Conservation (phyloP, 2,797 vertebrate genomes). For the Todus mexicanus region DNA sequence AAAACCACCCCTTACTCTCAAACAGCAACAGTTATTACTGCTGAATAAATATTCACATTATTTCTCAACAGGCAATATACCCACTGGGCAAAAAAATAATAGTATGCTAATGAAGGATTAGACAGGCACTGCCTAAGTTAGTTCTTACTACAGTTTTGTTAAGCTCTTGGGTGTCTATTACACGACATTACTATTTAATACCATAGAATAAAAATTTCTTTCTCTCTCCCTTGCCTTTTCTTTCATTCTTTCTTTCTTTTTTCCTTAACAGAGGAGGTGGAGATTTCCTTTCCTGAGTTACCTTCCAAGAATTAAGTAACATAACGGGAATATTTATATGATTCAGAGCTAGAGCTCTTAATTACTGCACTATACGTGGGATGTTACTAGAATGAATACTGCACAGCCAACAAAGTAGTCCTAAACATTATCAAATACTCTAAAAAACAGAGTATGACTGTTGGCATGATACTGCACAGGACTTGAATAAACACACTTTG, state of each 20-base stretch:
- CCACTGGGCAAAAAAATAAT: not conserved
- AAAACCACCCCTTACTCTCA: not conserved
- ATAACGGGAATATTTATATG: not conserved
- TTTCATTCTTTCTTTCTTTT: no score
- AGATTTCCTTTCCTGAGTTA: not conserved
- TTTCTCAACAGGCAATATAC: conserved; percentile 4
- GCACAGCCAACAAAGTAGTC: not conserved
- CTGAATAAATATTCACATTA: not conserved
- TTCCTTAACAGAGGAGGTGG: not conserved
- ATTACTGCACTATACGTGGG: not conserved
- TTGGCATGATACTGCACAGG: not conserved
- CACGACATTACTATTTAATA: not conserved
- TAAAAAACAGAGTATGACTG: not conserved
- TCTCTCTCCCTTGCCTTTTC: not conserved
- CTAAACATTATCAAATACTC: not conserved
- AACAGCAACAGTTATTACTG: conserved; percentile 35
- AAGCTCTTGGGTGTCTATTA: conserved; percentile 10
- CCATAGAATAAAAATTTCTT: not conserved
- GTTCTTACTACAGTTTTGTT: not conserved
- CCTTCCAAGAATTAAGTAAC: not conserved
- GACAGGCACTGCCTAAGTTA: conserved; percentile 7
- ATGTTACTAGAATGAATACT: not conserved
- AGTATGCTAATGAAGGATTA: conserved; percentile 24
- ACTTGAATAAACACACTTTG: not conserved
- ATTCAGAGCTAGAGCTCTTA: not conserved